Evolutionary conservation across 2,888 invertebrate species (phyloP), one percentile per base, ranked within the genome.

Genomic region (Drosophila picticornis): DNA sequence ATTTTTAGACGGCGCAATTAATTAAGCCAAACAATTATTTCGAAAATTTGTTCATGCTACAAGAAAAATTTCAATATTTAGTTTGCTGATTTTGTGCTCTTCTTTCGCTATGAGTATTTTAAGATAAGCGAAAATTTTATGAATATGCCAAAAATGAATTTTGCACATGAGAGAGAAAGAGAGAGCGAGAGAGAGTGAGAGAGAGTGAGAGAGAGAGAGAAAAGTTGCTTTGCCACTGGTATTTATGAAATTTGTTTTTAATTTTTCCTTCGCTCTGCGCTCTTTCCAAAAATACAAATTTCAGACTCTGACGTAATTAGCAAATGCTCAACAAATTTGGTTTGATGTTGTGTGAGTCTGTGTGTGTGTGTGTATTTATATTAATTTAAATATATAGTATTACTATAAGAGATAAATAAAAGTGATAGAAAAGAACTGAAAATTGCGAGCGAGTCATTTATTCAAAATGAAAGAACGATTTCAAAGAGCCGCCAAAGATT

Each of bases 231-330:
- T 43, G 65, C 60, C 53, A 19, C 40, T 63, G 71, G 68, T 70
- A 73, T 83, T 77, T 84, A 66, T 72, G 55, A 80, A 67, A 55
- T 70, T 52, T 56, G 22, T 51, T 60, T 58, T 62, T 55, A 34
- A 43, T 38, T 56, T 48, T 29, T 51, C 50, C 56, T 48, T 29
- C 11, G 52, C 55, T 66, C 51, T 50, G 52, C 27, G 48, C 43
- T 59, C 31, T 61, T 65, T 65, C 60, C 59, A 75, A 64, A 81
- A 46, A 66, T 63, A 73, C 50, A 72, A 68, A 80, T 80, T 80
- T 73, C 40, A 69, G 74, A 70, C 72, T 87, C 90, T 86, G 90
- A 86, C 88, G 90, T 80, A 86, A 86, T 86, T 80, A 68, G 66
- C 60, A 51, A 72, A 65, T 64, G 64, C 66, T 48, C 56, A 69